These are phyloP conservation scores for Mamestra brassicae DNA, from an alignment of 2,888 invertebrate genomes.

Conservation along the genomic window DNA sequence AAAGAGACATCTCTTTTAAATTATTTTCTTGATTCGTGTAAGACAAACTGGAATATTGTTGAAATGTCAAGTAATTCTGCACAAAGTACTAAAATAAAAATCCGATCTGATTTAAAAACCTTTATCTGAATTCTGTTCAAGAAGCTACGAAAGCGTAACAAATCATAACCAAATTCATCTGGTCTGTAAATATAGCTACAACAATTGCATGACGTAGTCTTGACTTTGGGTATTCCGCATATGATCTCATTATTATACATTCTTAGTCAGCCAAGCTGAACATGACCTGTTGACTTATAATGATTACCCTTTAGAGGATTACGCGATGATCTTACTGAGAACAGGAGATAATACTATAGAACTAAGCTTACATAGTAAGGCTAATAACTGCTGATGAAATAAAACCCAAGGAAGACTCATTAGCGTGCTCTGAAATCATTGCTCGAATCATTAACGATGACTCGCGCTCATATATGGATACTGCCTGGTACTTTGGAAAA, in stretches of 20 bases:
- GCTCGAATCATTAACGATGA: conserved; percentile 30
- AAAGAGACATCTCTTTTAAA: too few species aligned
- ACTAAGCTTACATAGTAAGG: conserved; percentile 2
- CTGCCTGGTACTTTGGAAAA: not conserved
- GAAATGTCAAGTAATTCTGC: too few species aligned
- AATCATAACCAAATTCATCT: not conserved
- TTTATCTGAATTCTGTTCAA: not conserved
- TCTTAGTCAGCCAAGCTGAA: conserved; percentile 39
- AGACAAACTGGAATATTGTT: too few species aligned
- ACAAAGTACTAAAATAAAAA: not conserved
- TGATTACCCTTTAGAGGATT: conserved; percentile 25
- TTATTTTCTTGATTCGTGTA: too few species aligned
- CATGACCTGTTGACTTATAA: conserved; percentile 48
- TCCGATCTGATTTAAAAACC: not conserved
- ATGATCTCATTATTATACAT: conserved; percentile 48
- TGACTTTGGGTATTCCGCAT: conserved; percentile 32
- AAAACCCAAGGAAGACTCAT: conserved; percentile 27
- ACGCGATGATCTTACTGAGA: conserved; percentile 55
- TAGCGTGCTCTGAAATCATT: conserved; percentile 24
- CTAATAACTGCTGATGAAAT: conserved; percentile 9
- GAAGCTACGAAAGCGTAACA: not conserved
- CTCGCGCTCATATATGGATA: not conserved
- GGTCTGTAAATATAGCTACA: conserved; percentile 12
- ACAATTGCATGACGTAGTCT: conserved; percentile 36
- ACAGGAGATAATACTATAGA: conserved; percentile 21